These are phyloP conservation scores for Dascillus cervinus DNA, from an alignment of 2,888 invertebrate species.

Conservation along the genomic window DNA sequence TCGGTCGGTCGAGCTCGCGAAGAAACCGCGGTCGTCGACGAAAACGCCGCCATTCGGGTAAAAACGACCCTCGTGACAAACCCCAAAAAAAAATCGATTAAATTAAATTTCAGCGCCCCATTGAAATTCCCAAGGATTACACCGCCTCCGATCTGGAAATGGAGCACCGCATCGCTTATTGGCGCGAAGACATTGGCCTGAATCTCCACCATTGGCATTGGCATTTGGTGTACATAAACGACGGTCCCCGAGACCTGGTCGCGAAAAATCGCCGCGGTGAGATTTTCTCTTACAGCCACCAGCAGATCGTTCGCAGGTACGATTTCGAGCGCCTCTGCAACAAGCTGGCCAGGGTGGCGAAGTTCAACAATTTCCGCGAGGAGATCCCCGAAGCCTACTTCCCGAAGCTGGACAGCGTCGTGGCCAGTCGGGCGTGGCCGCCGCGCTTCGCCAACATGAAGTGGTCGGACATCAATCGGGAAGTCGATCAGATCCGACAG, in stretches of 20 bases:
- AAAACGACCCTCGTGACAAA: no score
- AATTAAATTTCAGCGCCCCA: constrained; percentile 53
- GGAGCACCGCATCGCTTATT: constrained; percentile 76
- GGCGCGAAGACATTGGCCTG: constrained; percentile 76
- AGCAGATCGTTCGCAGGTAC: constrained; percentile 51
- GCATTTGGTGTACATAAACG: constrained; percentile 82
- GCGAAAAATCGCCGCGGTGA: constrained; percentile 71
- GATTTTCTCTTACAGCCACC: constrained; percentile 75
- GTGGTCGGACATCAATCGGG: constrained; percentile 55
- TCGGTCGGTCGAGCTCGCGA: constrained; percentile 63
- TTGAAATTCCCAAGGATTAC: constrained; percentile 65
- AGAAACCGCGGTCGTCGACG: constrained; percentile 56
- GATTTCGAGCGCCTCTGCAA: constrained; percentile 68
- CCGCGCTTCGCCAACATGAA: constrained; percentile 51
- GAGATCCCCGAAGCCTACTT: constrained; percentile 70
- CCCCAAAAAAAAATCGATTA: no score
- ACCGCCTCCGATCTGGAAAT: constrained; percentile 67
- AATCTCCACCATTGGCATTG: constrained; percentile 90
- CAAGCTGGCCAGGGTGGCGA: constrained; percentile 51
- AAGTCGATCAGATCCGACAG: constrained; percentile 55
- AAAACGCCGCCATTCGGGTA: no score
- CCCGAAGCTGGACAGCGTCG: constrained; percentile 68
- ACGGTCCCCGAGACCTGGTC: constrained; percentile 54
- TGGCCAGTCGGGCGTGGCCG: constrained; percentile 66
- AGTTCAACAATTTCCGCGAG: constrained; percentile 55